Base-by-base conservation (phyloP, 2,888 invertebrate species). In the Hemaris fuciformis region DNA sequence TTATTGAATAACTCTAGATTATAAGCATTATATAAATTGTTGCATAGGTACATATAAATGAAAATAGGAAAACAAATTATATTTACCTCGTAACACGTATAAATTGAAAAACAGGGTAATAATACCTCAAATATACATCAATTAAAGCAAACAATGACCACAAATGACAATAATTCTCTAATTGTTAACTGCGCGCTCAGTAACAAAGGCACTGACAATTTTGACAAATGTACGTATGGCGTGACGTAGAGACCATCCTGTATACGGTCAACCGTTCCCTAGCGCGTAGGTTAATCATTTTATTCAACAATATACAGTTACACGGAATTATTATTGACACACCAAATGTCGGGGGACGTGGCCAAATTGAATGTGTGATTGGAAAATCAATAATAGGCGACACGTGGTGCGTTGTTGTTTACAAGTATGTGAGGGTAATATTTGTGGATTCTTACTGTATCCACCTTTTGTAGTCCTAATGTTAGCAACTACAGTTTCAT, bases 291-390 rank as follows among this genome's bases (percentile, higher is more conserved):
- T 90, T 91, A 91, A 91, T 91, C 89, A 90, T 91, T 91, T 90
- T 85, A 91, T 91, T 88, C 89, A 88, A 85, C 87, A 84, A 85
- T 90, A 84, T 89, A 85, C 85, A 69, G 85, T 91, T 89, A 89
- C 87, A 68, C 76, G 69, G 82, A 84, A 87, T 89, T 89, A 89
- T 89, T 91, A 90, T 88, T 89, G 90, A 90, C 87, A 84, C 72
- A 80, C 87, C 89, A 89, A 90, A 85, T 90, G 89, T 84, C 80
- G 75, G 71, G 86, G 88, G 87, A 80, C 67, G 64, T 67, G 68
- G 70, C 74, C 74, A 78, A 82, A 87, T 84, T 82, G 79, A 81
- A 83, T 80, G 79, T 83, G 76, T 85, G 84, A 88, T 85, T 83
- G 80, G 77, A 82, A 88, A 88, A 89, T 89, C 86, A 79, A 89